These are phyloP conservation scores for Montifringilla adamsi DNA, from an alignment of 2,113 vertebrate species.

Conservation along the genomic window DNA sequence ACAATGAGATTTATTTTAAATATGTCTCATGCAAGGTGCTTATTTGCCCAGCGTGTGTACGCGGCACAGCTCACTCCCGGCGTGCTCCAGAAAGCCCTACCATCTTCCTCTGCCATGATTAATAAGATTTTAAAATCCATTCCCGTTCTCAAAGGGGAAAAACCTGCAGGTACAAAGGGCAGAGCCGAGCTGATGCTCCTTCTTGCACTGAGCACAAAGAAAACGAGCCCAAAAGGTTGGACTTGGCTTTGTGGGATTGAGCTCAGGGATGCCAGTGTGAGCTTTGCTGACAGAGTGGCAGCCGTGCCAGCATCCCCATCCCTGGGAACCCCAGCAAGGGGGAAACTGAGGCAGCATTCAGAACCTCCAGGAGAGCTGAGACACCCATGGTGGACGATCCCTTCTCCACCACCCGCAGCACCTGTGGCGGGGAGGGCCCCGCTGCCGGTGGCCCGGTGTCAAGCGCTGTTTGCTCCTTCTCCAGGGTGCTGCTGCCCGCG, in stretches of 20 bases:
- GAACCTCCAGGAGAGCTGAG: neutral
- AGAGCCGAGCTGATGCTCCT: neutral
- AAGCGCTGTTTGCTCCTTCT: neutral
- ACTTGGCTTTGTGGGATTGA: neutral
- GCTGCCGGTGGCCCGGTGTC: accelerated
- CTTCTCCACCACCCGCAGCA: neutral
- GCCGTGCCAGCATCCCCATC: accelerated
- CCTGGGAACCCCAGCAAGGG: neutral
- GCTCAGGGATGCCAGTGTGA: neutral
- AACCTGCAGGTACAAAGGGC: neutral
- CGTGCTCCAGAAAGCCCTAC: neutral
- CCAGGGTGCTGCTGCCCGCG: slow-evolving; percentile 32
- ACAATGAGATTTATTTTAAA: slow-evolving; percentile 31
- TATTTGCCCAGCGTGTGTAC: slow-evolving; percentile 20
- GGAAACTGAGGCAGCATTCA: neutral
- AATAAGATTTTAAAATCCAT: neutral
- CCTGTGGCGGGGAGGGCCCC: neutral
- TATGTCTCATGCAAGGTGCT: slow-evolving; percentile 27
- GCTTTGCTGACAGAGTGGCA: neutral
- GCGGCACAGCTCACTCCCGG: neutral
- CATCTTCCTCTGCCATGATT: neutral
- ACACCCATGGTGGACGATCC: accelerated
- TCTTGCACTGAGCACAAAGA: neutral
- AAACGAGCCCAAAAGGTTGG: neutral
- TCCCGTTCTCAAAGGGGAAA: neutral